phyloP scores from a whole-genome alignment of 2,113 vertebrate species.

The Hemichromis elongatus region DNA sequence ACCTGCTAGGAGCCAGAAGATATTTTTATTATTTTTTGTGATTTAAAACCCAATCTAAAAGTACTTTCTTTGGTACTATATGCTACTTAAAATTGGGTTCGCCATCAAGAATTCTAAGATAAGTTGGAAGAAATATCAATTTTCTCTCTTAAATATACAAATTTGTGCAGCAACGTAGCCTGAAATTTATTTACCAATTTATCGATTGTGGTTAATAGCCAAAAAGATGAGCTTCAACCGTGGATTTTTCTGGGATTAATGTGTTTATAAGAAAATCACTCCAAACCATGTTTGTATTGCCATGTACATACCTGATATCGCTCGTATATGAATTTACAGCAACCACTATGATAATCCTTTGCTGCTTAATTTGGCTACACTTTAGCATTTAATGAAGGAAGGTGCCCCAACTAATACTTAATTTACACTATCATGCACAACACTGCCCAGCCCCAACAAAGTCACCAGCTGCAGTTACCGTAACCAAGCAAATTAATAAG shows the following conservation, averaged over 20 bases:
- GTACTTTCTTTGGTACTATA: not conserved
- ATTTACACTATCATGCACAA: not conserved
- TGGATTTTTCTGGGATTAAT: not conserved
- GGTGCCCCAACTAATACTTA: not conserved
- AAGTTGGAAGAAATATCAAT: not conserved
- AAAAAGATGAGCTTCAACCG: not conserved
- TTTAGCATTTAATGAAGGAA: not conserved
- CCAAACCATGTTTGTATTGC: not conserved
- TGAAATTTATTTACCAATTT: not conserved
- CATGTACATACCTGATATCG: not conserved
- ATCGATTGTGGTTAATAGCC: no score
- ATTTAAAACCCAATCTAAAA: not conserved
- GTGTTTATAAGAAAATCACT: not conserved
- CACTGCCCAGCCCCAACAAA: not conserved
- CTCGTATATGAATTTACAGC: not conserved
- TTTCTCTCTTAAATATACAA: not conserved
- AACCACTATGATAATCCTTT: not conserved
- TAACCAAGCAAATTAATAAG: not conserved
- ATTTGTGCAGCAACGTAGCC: not conserved
- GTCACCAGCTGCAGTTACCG: not conserved
- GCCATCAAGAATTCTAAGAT: not conserved
- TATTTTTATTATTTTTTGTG: not conserved
- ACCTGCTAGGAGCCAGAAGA: not conserved
- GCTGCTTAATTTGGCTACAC: not conserved
- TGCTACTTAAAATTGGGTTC: rapidly evolving